phyloP scores from a whole-genome alignment of 2,888 invertebrate species.

The Zaprionus bogoriensis region DNA sequence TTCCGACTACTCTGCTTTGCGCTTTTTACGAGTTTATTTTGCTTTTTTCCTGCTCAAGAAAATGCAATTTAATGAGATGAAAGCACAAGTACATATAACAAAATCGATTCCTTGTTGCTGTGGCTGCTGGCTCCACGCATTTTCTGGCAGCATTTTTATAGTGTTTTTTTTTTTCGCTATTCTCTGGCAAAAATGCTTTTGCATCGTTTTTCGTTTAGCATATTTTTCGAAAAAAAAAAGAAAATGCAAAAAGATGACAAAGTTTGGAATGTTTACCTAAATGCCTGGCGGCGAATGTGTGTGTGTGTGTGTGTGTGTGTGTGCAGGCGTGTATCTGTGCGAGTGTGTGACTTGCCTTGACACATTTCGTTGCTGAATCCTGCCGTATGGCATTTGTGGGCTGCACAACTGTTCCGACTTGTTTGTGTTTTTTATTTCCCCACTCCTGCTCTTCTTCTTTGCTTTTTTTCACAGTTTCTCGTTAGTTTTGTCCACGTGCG shows the following conservation, averaged over 20 bases:
- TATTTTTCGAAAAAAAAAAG: not conserved
- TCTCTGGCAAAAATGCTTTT: constrained; percentile 8
- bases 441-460: constrained; percentile 9
- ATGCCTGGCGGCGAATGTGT: constrained; percentile 4
- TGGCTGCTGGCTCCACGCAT: not conserved
- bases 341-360: constrained; percentile 54
- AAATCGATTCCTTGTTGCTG: constrained; percentile 41
- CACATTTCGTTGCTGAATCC: constrained; percentile 52
- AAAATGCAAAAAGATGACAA: constrained; percentile 19
- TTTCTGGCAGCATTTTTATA: not conserved
- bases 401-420: constrained; percentile 11
- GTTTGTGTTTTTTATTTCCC: constrained; percentile 28
- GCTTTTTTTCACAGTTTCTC: constrained; percentile 34
- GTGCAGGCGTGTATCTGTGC: constrained; percentile 11
- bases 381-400: constrained; percentile 26
- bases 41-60: constrained; percentile 2
- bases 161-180: not conserved
- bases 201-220: constrained; percentile 1
- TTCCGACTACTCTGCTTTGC: constrained; percentile 10
- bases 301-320: not conserved
- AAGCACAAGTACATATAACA: not conserved
- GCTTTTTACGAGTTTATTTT: not conserved
- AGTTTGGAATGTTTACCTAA: constrained; percentile 46
- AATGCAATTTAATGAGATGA: constrained; percentile 29
- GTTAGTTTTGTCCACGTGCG: constrained; percentile 55